A percentile compares a stretch with the other conserved stretches of the same genome.
These are phyloP conservation scores for Jacana jacana DNA, from an alignment of 2,113 vertebrate genomes.

Conservation along the genomic window DNA sequence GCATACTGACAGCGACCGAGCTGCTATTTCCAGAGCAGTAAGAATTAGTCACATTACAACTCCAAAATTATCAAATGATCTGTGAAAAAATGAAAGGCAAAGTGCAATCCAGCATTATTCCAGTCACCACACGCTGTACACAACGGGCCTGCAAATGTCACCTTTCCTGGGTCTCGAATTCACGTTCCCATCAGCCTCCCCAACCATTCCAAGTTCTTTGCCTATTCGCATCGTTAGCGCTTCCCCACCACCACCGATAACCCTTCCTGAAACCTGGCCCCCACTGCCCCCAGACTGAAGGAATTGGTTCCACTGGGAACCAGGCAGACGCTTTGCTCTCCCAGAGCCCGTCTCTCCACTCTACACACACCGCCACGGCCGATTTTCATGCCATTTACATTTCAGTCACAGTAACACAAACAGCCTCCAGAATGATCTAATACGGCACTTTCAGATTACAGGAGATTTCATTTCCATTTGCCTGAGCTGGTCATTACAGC, in stretches of 20 bases:
- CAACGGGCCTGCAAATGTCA: accelerated
- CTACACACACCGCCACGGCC: not conserved
- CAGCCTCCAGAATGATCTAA: not conserved
- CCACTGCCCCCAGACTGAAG: not conserved
- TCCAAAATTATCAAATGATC: not conserved
- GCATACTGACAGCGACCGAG: not conserved
- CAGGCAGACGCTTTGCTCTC: not conserved
- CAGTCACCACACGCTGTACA: not conserved
- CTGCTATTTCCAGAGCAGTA: conserved; percentile 21
- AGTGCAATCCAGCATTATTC: not conserved
- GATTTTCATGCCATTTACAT: not conserved
- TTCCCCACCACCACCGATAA: not conserved
- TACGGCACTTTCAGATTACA: not conserved
- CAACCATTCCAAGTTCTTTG: not conserved
- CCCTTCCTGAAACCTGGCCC: not conserved
- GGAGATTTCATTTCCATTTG: not conserved
- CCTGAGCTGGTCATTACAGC: not conserved
- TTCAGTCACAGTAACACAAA: not conserved
- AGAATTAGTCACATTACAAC: not conserved
- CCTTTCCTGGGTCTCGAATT: not conserved
- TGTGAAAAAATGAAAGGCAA: not conserved
- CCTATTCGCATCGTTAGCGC: not conserved
- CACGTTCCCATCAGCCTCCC: not conserved
- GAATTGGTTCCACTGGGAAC: not conserved
- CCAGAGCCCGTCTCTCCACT: not conserved